A percentile compares a stretch with the other conserved stretches of the same genome.
phyloP scores from a whole-genome alignment of 2,797 vertebrate genomes.

The Scarus forsteni region DNA sequence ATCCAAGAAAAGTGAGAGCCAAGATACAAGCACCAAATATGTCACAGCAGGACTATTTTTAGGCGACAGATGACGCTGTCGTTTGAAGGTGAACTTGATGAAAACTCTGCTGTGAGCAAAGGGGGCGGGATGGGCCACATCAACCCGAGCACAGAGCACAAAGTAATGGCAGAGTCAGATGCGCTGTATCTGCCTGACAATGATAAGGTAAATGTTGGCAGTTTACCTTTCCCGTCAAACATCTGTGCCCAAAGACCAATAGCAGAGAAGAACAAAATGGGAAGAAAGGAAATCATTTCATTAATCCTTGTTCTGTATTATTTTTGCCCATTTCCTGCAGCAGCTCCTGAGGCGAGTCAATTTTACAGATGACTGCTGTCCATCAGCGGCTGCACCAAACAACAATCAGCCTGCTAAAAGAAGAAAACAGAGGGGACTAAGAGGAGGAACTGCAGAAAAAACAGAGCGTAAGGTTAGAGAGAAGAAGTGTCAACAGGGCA shows the following conservation, averaged over 20 bases:
- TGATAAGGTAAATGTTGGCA: slow-evolving; percentile 64
- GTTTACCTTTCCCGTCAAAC: slow-evolving; percentile 67
- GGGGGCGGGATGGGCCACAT: slow-evolving; percentile 55
- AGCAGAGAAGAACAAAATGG: slow-evolving; percentile 25
- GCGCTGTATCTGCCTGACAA: slow-evolving; percentile 53
- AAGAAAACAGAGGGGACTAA: slow-evolving; percentile 42
- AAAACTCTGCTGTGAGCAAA: slow-evolving; percentile 64
- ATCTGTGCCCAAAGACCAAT: slow-evolving; percentile 53
- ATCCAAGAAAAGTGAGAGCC: slow-evolving; percentile 68
- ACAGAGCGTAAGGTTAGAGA: slow-evolving; percentile 46
- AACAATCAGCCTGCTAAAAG: slow-evolving; percentile 76
- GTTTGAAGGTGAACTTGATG: slow-evolving; percentile 81
- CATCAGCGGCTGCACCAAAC: slow-evolving; percentile 73
- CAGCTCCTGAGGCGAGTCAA: slow-evolving; percentile 75
- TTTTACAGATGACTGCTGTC: slow-evolving; percentile 87
- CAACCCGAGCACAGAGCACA: slow-evolving; percentile 38
- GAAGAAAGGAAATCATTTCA: slow-evolving; percentile 69
- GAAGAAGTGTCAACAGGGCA: slow-evolving; percentile 71
- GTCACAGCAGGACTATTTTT: slow-evolving; percentile 78
- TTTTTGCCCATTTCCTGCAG: slow-evolving; percentile 73
- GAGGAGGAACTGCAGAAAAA: slow-evolving; percentile 14
- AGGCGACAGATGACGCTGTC: slow-evolving; percentile 71
- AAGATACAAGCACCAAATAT: slow-evolving; percentile 75
- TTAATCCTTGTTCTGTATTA: slow-evolving; percentile 73
- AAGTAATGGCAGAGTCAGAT: slow-evolving; percentile 61